A percentile compares a stretch with the other conserved stretches of the same genome.
Evolutionary conservation across 2,888 invertebrate species (phyloP).

Genomic region (Acleris sparsana): DNA sequence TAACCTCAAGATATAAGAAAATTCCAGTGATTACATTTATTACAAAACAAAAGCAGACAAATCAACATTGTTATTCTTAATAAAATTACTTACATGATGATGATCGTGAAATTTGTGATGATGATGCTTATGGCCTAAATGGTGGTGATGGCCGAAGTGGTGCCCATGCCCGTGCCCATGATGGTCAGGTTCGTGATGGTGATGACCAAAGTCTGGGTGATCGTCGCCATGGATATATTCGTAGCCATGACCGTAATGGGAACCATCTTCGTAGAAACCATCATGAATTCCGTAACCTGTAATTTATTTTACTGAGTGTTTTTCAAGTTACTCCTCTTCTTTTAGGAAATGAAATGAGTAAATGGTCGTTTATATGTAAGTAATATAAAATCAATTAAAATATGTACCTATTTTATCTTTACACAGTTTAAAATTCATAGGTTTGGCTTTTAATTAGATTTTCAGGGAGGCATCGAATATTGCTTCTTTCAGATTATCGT

Average conservation of each 20-base stretch:
- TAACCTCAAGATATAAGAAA: conserved; percentile 15
- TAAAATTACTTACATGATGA: conserved; percentile 59
- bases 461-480: too few relatives aligned
- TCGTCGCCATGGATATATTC: conserved; percentile 51
- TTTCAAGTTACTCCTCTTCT: background rate
- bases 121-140: conserved; percentile 46
- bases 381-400: too few relatives aligned
- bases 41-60: conserved; percentile 30
- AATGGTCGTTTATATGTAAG: too few relatives aligned
- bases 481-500: too few relatives aligned
- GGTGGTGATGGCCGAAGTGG: conserved; percentile 46
- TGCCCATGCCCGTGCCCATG: conserved; percentile 46
- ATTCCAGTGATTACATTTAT: conserved; percentile 16
- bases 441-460: too few relatives aligned
- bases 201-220: conserved; percentile 19
- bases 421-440: too few relatives aligned
- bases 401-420: too few relatives aligned
- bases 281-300: conserved; percentile 58
- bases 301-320: background rate
- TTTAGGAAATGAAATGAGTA: too few relatives aligned
- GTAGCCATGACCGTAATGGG: conserved; percentile 58
- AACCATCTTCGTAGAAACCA: conserved; percentile 59
- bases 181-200: conserved; percentile 29
- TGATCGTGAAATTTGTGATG: conserved; percentile 53
- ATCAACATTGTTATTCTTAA: background rate